Conservation (phyloP, 1,140 invertebrate genomes). For the Drosophila bocki region DNA sequence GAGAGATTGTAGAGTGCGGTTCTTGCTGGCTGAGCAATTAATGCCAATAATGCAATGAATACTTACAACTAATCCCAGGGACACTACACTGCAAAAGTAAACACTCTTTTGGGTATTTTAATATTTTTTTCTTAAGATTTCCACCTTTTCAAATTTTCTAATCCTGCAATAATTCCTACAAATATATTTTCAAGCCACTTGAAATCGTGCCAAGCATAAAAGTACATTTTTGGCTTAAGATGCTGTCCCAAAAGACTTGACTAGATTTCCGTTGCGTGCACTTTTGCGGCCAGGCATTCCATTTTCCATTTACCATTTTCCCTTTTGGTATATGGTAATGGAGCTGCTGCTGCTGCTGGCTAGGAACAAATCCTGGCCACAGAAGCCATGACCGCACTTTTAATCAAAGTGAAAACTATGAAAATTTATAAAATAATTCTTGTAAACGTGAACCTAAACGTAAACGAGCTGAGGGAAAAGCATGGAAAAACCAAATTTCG, state of each 20-base stretch:
- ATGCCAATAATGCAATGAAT: constrained; percentile 61
- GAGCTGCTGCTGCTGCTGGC: constrained; percentile 32
- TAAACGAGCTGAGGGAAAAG: constrained; percentile 30
- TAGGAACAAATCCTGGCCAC: constrained; percentile 49
- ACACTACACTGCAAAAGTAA: constrained; percentile 7
- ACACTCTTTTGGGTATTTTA: background rate
- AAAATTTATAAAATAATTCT: constrained; percentile 81
- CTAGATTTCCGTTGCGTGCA: constrained; percentile 48
- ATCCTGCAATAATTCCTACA: background rate
- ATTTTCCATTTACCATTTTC: constrained; percentile 15
- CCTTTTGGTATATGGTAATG: constrained; percentile 51
- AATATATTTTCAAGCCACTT: background rate
- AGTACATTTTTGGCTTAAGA: constrained; percentile 15
- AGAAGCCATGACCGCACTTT: constrained; percentile 79
- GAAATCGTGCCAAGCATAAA: background rate
- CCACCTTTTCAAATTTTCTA: background rate
- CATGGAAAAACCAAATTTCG: constrained; percentile 56
- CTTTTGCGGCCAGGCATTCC: constrained; percentile 29
- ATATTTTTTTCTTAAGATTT: background rate
- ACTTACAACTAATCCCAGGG: constrained; percentile 16
- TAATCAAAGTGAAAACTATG: constrained; percentile 83
- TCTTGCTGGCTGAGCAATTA: constrained; percentile 58
- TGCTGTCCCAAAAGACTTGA: constrained; percentile 25
- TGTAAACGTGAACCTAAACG: constrained; percentile 41
- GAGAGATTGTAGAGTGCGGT: constrained; percentile 39